A percentile compares a stretch with the other conserved stretches of the same genome.
phyloP scores from a whole-genome alignment of 2,797 vertebrate genomes.

The Megaceryle alcyon region DNA sequence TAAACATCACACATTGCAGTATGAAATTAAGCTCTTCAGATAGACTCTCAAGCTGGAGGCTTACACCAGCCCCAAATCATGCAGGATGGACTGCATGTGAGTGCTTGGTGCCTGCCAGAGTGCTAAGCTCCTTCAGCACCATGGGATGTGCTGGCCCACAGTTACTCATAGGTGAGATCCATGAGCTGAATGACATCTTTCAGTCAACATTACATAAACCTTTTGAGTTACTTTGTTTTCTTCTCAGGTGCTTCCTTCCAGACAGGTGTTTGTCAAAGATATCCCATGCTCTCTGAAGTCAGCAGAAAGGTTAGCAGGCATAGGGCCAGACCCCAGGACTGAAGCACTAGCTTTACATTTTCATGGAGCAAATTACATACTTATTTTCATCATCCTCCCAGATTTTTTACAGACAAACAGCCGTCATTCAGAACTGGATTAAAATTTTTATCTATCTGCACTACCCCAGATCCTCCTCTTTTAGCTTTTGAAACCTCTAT shows the following conservation, averaged over 20 bases:
- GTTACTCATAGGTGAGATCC: neutral
- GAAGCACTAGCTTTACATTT: neutral
- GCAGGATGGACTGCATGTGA: neutral
- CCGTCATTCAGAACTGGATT: neutral
- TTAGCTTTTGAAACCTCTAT: neutral
- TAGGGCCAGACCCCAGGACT: neutral
- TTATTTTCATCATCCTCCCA: neutral
- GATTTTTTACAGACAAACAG: neutral
- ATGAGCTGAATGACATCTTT: neutral
- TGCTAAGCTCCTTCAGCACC: neutral
- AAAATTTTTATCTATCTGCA: neutral
- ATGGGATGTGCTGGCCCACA: accelerated
- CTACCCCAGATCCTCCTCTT: neutral
- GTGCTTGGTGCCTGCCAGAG: neutral
- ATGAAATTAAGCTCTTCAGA: neutral
- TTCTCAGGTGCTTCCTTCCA: neutral
- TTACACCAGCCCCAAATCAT: neutral
- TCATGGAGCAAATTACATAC: neutral
- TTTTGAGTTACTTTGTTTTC: neutral
- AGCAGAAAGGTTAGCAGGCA: neutral
- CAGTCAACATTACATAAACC: neutral
- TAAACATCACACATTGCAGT: neutral
- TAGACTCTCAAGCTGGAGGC: neutral
- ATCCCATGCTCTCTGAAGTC: neutral
- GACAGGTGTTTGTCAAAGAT: neutral